Evolutionary conservation across 64 coral and sea anemone species (phyloP).

Genomic region (Porites australiensis): DNA sequence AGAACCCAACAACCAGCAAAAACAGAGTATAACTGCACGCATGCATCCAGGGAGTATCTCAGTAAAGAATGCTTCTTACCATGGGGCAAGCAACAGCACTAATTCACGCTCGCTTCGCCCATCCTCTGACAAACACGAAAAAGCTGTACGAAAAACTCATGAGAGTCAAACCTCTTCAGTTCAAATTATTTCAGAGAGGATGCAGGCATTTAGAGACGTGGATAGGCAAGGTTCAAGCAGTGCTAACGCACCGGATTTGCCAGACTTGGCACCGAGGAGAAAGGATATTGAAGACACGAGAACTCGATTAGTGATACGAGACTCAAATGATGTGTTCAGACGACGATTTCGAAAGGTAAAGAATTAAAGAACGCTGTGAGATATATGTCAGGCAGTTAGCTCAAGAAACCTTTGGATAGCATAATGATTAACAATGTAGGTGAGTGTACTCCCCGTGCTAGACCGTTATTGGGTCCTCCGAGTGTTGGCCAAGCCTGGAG

Average conservation of each 20-base stretch:
- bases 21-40: background rate
- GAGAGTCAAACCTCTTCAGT: no score
- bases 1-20: background rate
- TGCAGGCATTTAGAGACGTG: background rate
- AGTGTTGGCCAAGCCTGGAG: no score
- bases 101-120: no score
- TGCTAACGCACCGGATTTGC: background rate
- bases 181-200: no score
- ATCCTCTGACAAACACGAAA: no score
- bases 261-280: background rate
- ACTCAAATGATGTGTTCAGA: constrained; percentile 16
- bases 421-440: no score
- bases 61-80: no score
- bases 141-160: no score
- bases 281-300: background rate
- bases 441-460: no score
- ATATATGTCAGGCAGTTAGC: background rate
- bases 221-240: background rate
- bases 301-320: background rate
- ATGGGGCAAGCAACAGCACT: no score
- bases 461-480: no score
- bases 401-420: no score
- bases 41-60: background rate
- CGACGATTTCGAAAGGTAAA: constrained; percentile 38
- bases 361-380: background rate